These are phyloP conservation scores for Anorthoa munda DNA, from an alignment of 2,888 invertebrate genomes.

Conservation along the genomic window DNA sequence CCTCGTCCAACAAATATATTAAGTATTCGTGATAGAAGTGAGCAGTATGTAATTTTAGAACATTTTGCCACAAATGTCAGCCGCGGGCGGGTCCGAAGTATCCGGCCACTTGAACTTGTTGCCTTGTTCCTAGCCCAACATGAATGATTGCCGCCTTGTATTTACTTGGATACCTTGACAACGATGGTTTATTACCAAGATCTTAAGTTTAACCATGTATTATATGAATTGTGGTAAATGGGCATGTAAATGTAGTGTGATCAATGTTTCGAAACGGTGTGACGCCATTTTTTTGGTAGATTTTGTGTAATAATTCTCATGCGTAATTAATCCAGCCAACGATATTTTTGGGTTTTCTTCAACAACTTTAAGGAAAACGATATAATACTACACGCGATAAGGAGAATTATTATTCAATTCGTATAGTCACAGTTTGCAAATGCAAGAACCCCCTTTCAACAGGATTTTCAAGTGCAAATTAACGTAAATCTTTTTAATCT, in stretches of 20 bases:
- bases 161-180: constrained; percentile 25
- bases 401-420: constrained; percentile 10
- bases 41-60: constrained; percentile 81
- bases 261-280: constrained; percentile 25
- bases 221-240: constrained; percentile 19
- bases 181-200: constrained; percentile 27
- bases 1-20: constrained; percentile 84
- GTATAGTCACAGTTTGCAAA: background rate
- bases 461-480: constrained; percentile 38
- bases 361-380: constrained; percentile 10
- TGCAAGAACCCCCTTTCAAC: constrained; percentile 10
- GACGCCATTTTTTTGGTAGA: constrained; percentile 1
- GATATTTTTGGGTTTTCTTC: constrained; percentile 6
- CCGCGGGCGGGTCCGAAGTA: constrained; percentile 62
- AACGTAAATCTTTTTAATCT: constrained; percentile 38
- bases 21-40: constrained; percentile 82
- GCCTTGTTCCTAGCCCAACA: constrained; percentile 62
- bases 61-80: constrained; percentile 77
- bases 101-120: constrained; percentile 62
- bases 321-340: background rate
- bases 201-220: constrained; percentile 14
- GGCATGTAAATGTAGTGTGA: constrained; percentile 4
- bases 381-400: constrained; percentile 10
- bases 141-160: constrained; percentile 57
- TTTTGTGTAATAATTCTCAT: background rate